A percentile compares a stretch with the other conserved stretches of the same genome.
phyloP scores from a whole-genome alignment of 2,888 invertebrate species.

The Rhyacophila evoluta region DNA sequence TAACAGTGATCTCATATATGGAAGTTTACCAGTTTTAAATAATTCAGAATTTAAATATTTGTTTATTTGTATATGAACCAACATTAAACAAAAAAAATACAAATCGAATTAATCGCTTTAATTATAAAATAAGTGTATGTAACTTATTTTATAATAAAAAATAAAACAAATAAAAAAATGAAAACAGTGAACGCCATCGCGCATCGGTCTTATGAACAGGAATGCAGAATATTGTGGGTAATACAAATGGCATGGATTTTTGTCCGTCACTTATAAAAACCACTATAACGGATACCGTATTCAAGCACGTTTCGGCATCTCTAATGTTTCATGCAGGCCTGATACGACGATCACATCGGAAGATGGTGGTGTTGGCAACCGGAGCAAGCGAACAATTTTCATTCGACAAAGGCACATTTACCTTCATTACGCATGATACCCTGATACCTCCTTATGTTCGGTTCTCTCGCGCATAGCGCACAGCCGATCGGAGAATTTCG shows the following conservation, averaged over 20 bases:
- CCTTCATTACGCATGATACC: not conserved
- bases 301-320: no score
- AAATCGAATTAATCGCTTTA: no score
- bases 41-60: no score
- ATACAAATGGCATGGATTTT: not conserved
- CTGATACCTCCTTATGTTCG: not conserved
- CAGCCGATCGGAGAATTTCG: not conserved
- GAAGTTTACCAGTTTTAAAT: no score
- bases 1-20: no score
- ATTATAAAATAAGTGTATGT: no score
- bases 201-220: not conserved
- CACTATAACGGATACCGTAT: no score
- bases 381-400: not conserved
- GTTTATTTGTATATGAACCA: no score
- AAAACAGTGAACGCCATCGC: not conserved
- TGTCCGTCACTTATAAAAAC: no score
- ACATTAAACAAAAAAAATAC: no score
- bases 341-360: constrained; percentile 37
- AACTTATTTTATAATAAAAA: no score
- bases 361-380: constrained; percentile 50
- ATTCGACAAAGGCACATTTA: not conserved
- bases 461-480: not conserved
- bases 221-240: not conserved
- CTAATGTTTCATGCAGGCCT: constrained; percentile 32
- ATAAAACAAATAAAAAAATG: not conserved